phyloP scores from a whole-genome alignment of 1,140 invertebrate genomes.

The Diuraphis noxia region DNA sequence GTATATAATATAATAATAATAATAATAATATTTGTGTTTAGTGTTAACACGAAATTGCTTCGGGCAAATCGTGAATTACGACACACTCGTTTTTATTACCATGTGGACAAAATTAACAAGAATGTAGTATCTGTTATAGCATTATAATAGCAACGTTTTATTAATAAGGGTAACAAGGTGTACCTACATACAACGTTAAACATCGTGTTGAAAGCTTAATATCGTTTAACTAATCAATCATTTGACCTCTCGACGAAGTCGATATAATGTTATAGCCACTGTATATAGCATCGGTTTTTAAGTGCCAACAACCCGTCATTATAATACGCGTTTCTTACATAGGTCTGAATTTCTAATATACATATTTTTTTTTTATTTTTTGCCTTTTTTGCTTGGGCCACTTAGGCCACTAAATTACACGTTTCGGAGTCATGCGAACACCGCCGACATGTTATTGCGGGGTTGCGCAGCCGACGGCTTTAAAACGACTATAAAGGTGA shows the following conservation, averaged over 20 bases:
- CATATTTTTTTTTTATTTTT: not conserved
- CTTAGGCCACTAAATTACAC: constrained; percentile 48
- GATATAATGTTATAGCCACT: not conserved
- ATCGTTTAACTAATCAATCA: constrained; percentile 48
- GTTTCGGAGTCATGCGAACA: constrained; percentile 51
- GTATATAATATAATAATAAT: not conserved
- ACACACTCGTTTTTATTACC: not conserved
- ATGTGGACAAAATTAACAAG: not conserved
- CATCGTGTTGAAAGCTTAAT: constrained; percentile 18
- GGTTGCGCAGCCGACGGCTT: not conserved
- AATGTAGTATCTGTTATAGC: not conserved
- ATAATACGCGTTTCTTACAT: constrained; percentile 8
- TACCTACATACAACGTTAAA: constrained; percentile 5
- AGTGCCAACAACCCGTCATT: constrained; percentile 47
- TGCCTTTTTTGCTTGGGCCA: not conserved
- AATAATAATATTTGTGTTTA: not conserved
- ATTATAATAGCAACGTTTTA: not conserved
- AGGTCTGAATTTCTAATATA: constrained; percentile 15
- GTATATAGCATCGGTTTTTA: not conserved
- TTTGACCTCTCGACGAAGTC: constrained; percentile 47
- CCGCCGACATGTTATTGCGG: constrained; percentile 13
- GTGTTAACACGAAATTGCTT: not conserved
- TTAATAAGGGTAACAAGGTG: constrained; percentile 1
- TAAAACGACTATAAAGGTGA: not conserved
- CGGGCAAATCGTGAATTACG: not conserved